Evolutionary conservation across 2,888 invertebrate genomes (phyloP), one percentile per base, ranked within the genome.

Genomic region (Nebria salina): DNA sequence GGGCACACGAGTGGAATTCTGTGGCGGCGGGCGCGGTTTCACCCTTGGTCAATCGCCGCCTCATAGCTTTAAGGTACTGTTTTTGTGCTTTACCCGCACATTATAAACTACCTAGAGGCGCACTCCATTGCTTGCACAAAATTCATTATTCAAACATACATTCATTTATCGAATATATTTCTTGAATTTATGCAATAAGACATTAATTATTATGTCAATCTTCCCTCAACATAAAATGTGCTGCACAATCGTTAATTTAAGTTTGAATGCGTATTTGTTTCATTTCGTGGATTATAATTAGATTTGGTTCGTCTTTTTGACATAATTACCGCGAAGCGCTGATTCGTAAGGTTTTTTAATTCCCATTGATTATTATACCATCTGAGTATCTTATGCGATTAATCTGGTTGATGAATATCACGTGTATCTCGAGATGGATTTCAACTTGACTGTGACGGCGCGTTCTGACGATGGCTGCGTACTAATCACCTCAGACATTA

Each of bases 401-500:
- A 54, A 54, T 54, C 54, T 54, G 54, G 54, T 54, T 54, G 54
- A 54, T 54, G 13, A 54, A 54, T 54, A 54, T 54, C 54, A 54
- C 54, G 54, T 8, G 54, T 11, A 54, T 54, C 54, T 54, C 54
- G 54, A 54, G 54, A 54, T 13, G 54, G 54, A 54, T 54, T 54
- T 54, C 54, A 54, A 13, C 54, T 54, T 54, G 54, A 54, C 54
- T 8, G 54, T 54, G 54, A 13, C 13, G 54, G 0, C 54, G 54
- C 13, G 7, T 13, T 54, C 2, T 54, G 54, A 54, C 54, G 54
- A 54, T 54, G 54, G 13, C 54, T 73, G 73, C 73, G 26, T 73
- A 73, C 73, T 73, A 73, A 73, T 73, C 73, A 73, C 73, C 73
- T 73, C 42, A 73, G 15, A 34, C 73, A 73, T 73, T 73, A 73